A percentile compares a stretch with the other conserved stretches of the same genome.
Conservation (phyloP, 2,113 vertebrate species). For the Sapajus apella region DNA sequence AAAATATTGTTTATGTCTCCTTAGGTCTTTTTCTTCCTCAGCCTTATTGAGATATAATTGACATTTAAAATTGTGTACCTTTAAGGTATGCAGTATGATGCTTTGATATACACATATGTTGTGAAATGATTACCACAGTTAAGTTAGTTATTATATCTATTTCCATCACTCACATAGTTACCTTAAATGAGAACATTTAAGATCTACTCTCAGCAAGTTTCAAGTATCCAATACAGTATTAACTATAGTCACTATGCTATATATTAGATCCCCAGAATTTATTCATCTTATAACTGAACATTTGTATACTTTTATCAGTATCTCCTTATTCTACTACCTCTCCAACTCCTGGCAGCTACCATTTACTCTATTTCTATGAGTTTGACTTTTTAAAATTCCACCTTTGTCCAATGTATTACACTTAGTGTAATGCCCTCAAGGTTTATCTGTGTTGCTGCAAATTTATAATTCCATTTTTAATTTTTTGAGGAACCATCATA, state of each 20-base stretch:
- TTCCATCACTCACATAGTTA: not conserved
- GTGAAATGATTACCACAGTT: not conserved
- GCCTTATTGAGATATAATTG: not conserved
- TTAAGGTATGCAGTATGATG: not conserved
- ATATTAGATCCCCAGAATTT: too few relatives aligned
- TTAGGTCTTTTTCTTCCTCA: not conserved
- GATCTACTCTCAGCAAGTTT: too few relatives aligned
- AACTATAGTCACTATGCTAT: too few relatives aligned
- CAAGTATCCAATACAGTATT: too few relatives aligned
- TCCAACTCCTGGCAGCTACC: not conserved
- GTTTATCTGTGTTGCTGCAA: not conserved
- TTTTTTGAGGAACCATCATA: too few relatives aligned
- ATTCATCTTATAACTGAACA: too few relatives aligned
- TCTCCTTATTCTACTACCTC: not conserved
- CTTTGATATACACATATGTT: not conserved
- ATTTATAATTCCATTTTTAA: too few relatives aligned
- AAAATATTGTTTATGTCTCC: too few relatives aligned
- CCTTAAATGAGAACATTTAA: too few relatives aligned
- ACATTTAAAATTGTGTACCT: not conserved
- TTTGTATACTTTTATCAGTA: too few relatives aligned
- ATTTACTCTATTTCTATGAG: not conserved
- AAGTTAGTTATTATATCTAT: not conserved
- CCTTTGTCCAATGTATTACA: not conserved
- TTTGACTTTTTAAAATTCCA: not conserved
- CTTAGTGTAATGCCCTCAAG: not conserved